Base-by-base conservation (phyloP, 2,113 vertebrate genomes). In the Acanthisitta chloris region DNA sequence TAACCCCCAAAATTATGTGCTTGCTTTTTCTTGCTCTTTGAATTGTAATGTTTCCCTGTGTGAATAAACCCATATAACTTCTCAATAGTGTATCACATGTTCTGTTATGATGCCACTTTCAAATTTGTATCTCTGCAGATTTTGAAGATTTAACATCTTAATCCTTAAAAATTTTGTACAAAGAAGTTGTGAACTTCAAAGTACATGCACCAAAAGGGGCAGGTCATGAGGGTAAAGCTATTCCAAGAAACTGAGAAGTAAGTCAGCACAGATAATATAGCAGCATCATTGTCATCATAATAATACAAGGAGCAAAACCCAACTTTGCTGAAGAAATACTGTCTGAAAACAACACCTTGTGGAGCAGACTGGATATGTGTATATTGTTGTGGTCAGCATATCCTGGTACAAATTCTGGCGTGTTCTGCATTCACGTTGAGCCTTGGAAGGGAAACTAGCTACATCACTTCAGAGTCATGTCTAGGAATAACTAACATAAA, bases 211-310 rank as follows among this genome's bases (percentile, higher is more conserved):
- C 29, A 49, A 92, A 92, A 57, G 2, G 4, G 19, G 36, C n/a
- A 69, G 12, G 18, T 76, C 10, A 18, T 13, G 24, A 82, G 29
- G 19, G 4, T 20, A 86, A 80, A 82, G 48, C 64, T 62, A 5
- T n/a, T 66, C 20, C 64, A 84, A 21, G 23, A 70, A 71, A 83
- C 0, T 33, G 14, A 51, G 5, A 71, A 6, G 11, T 49, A 70
- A 70, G 15, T 45, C 42, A 84, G 38, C 2, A 3, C 36, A 55
- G 18, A 20, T 6, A 51, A 78, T 2, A 58, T 0, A 0, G 45
- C 9, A n/a, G n/a, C n/a, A n/a, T n/a, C n/a, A n/a, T n/a, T n/a
- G n/a, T n/a, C n/a, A n/a, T n/a, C n/a, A n/a, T n/a, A n/a, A n/a
- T n/a, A n/a, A n/a, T n/a, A n/a, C n/a, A n/a, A 16, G 33, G 10